These are phyloP conservation scores for Carterocephalus palaemon DNA, from an alignment of 2,888 invertebrate species.

Conservation along the genomic window DNA sequence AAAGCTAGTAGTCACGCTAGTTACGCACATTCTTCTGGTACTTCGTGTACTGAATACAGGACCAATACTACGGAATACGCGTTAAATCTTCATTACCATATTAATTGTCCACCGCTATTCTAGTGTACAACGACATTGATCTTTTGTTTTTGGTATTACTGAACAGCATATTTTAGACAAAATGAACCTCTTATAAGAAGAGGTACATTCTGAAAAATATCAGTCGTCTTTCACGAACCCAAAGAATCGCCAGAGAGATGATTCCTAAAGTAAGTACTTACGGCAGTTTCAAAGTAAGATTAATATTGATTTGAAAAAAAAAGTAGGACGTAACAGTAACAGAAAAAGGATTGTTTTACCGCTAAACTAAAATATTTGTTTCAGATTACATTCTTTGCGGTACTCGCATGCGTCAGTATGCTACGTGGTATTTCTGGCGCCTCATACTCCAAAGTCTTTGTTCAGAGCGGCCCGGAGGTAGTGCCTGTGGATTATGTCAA, in stretches of 20 bases:
- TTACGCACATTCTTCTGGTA: constrained; percentile 55
- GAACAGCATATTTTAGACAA: constrained; percentile 69
- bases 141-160: constrained; percentile 75
- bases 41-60: constrained; percentile 63
- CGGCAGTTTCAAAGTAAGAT: no score
- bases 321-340: no score
- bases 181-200: constrained; percentile 67
- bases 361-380: constrained; percentile 7
- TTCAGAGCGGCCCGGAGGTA: constrained; percentile 48
- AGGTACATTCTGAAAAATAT: constrained; percentile 59
- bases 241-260: constrained; percentile 56
- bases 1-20: constrained; percentile 55
- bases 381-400: constrained; percentile 6
- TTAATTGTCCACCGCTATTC: constrained; percentile 71
- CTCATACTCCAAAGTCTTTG: constrained; percentile 59
- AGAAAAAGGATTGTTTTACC: no score
- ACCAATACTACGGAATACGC: constrained; percentile 50
- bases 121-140: constrained; percentile 71
- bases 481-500: constrained; percentile 47
- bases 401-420: constrained; percentile 12
- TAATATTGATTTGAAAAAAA: no score
- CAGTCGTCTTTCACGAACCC: constrained; percentile 66
- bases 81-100: constrained; percentile 70
- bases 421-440: constrained; percentile 39
- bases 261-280: constrained; percentile 61